Evolutionary conservation across 1,140 invertebrate genomes (phyloP), one percentile per base, ranked within the genome.

Genomic region (Drosophila truncata): DNA sequence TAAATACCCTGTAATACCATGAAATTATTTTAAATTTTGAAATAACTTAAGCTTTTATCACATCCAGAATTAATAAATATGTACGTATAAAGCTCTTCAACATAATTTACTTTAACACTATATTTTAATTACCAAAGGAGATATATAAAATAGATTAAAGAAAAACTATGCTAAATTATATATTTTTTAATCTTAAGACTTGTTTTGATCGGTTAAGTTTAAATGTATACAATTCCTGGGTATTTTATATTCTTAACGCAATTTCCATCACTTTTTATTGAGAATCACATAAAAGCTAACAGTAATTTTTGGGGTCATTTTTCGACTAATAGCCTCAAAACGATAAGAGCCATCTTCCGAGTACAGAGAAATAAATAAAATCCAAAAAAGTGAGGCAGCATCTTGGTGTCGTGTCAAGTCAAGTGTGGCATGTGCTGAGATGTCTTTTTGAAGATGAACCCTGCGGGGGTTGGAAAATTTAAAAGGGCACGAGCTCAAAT

Each of bases 391-490:
- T 61, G 66, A 49, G 58, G 60, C 64, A 70, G 35, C 60, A 60
- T 62, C 20, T 80, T 70, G 42, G 52, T 3, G 47, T 80, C 62
- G 59, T 85, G 77, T 77, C 82, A 86, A 72, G 47, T 79, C 60
- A 77, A 87, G 83, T 88, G 83, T 87, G 80, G 83, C 80, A 71
- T 88, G 80, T 63, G 76, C 76, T 83, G 57, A 67, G 70, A 74
- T 60, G 62, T 44, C 80, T 83, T 42, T 55, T 61, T 78, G 63
- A 54, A 46, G 16, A 3, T 81, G 47, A 62, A 63, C 50, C 60
- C 58, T 65, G 62, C 72, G 77, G 79, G 67, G 80, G 80, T 46
- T 69, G 57, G 31, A 50, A 47, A 61, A 39, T 42, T 18, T 20
- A 16, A 50, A 44, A 25, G 70, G 58, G 72, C 69, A 72, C 67